Conservation (phyloP, 2,113 vertebrate genomes). For the Paraplagusia blochii region DNA sequence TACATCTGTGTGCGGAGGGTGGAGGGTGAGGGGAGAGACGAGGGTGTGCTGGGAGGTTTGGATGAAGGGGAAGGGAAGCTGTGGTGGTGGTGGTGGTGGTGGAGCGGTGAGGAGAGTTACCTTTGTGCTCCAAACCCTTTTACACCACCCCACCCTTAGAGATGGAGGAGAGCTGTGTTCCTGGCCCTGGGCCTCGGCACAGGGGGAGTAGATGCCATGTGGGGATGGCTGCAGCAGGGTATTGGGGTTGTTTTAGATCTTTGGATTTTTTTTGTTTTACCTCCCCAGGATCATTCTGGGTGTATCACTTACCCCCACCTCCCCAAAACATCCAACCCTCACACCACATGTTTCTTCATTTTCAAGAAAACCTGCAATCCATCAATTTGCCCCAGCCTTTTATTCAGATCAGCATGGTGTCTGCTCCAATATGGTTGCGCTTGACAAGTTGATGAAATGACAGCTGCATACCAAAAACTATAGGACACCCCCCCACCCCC, state of each 20-base stretch:
- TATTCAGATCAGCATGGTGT: constrained; percentile 71
- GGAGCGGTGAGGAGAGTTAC: constrained; percentile 53
- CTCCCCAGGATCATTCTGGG: constrained; percentile 26
- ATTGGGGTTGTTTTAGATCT: constrained; percentile 43
- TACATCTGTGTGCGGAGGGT: constrained; percentile 37
- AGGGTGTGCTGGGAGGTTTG: constrained; percentile 59
- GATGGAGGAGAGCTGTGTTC: constrained; percentile 66
- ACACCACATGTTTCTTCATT: constrained; percentile 46
- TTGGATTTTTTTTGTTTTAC: constrained; percentile 17
- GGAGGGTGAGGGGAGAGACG: no score
- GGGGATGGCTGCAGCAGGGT: constrained; percentile 47
- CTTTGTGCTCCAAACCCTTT: constrained; percentile 63
- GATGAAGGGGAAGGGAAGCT: no score
- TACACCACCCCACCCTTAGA: constrained; percentile 46
- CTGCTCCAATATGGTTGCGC: constrained; percentile 62
- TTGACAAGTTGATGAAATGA: constrained; percentile 73
- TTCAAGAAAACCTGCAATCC: constrained; percentile 62
- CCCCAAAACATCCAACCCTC: constrained; percentile 26
- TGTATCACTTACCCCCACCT: constrained; percentile 45
- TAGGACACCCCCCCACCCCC: constrained; percentile 26
- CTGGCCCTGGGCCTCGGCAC: constrained; percentile 65
- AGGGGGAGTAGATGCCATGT: constrained; percentile 68
- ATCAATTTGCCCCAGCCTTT: constrained; percentile 64
- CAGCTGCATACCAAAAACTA: constrained; percentile 58
- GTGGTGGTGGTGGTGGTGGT: no score